Evolutionary conservation across 2,113 vertebrate species (phyloP).

Genomic region (Aythya baeri): DNA sequence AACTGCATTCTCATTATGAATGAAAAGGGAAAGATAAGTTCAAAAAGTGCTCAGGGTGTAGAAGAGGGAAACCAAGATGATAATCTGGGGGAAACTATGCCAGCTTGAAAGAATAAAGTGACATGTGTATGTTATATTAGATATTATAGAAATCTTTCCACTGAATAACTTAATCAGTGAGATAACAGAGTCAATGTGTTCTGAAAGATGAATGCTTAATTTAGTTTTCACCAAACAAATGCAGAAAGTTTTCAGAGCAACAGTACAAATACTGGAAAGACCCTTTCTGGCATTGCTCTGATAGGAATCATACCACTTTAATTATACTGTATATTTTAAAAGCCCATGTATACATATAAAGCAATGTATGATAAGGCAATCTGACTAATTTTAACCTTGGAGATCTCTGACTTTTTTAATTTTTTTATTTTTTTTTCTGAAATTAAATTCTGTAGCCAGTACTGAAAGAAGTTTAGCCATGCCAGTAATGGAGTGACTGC

Average conservation of each 20-base stretch:
- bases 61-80: background rate
- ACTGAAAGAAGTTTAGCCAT: background rate
- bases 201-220: background rate
- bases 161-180: background rate
- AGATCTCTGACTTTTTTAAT: background rate
- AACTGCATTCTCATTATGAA: background rate
- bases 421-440: background rate
- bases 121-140: background rate
- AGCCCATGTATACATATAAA: background rate
- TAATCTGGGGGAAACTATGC: background rate
- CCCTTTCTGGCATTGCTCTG: background rate
- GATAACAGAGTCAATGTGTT: background rate
- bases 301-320: background rate
- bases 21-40: background rate
- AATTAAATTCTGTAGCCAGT: background rate
- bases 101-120: background rate
- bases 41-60: background rate
- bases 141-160: background rate
- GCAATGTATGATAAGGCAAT: background rate
- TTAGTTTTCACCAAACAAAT: background rate
- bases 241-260: background rate
- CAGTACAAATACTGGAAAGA: background rate
- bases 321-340: background rate
- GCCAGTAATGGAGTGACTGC: background rate
- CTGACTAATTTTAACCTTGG: background rate